Evolutionary conservation across 1,140 invertebrate genomes (phyloP).

Genomic region (Macrobrachium nipponense): DNA sequence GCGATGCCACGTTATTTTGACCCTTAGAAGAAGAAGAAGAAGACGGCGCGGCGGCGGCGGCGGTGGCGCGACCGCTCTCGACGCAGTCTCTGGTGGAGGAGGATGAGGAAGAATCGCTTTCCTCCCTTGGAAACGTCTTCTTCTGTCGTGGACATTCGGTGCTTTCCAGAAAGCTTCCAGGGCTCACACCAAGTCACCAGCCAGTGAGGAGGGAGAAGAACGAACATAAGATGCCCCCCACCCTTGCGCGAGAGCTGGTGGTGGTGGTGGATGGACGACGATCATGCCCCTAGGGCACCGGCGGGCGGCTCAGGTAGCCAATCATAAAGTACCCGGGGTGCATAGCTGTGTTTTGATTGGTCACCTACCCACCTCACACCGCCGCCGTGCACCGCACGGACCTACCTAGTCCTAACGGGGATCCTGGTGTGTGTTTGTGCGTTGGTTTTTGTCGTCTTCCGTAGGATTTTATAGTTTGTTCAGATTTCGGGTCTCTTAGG

Average conservation of each 20-base stretch:
- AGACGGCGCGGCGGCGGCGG: neutral
- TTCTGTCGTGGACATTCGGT: too few relatives aligned
- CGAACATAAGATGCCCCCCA: slow-evolving; percentile 55
- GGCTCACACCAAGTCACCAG: neutral
- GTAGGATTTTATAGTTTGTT: slow-evolving; percentile 11
- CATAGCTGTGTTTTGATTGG: slow-evolving; percentile 58
- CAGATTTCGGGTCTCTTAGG: neutral
- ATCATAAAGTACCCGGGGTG: slow-evolving; percentile 59
- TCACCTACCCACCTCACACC: slow-evolving; percentile 31
- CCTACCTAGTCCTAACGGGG: slow-evolving; percentile 36
- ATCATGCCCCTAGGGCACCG: slow-evolving; percentile 48
- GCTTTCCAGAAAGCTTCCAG: too few relatives aligned
- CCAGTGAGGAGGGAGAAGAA: slow-evolving; percentile 5
- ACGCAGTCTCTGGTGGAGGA: neutral
- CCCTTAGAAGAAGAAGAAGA: too few relatives aligned
- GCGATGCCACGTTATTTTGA: slow-evolving; percentile 1
- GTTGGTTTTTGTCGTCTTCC: neutral
- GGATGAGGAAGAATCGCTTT: too few relatives aligned
- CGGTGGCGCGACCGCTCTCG: too few relatives aligned
- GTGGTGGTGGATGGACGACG: too few relatives aligned
- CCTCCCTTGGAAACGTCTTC: neutral
- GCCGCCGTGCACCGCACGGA: slow-evolving; percentile 9
- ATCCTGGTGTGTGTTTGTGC: neutral
- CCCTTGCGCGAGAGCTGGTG: slow-evolving; percentile 50
- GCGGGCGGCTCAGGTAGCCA: slow-evolving; percentile 54